Evolutionary conservation across 1,140 invertebrate species (phyloP), one percentile per base, ranked within the genome.

Genomic region (Rhopalosiphum maidis): DNA sequence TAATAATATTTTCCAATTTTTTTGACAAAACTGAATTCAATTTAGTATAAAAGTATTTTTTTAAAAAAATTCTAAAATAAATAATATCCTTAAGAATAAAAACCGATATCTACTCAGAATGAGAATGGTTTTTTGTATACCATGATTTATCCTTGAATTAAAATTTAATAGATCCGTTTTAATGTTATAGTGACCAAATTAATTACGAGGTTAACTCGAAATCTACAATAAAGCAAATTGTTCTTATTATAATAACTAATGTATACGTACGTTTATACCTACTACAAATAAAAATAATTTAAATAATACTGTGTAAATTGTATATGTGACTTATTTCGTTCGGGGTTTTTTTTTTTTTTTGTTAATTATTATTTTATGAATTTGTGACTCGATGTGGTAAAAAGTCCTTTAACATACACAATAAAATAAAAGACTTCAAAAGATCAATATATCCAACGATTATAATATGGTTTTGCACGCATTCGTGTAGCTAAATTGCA

Each of bases 391-490:
- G 5, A 88, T 88, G 30, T 48, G 86, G 46, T 48, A 35, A 88
- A 51, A 48, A 48, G 5, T 30, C 23, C 6, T n/a, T n/a, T 11
- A 22, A 2, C 18, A 35, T 88, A 35, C 46, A 23, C 30, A 77
- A 25, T 85, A 88, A 51, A 48, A 48, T n/a, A 48, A 23, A 88
- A 22, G n/a, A 88, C 87, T 88, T 88, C 21, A n/a, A 37, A 54
- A 35, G 88, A 92, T 92, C 46, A 51, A 92, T 91, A 48, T 51
- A 77, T 15, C 25, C 4, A 85, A 51, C 46, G 9, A 92, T n/a
- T 25, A 35, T 35, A 77, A 54, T n/a, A 30, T 35, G 91, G 46
- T 46, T 48, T 37, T 85, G 68, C 68, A 83, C 77, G 68, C 91
- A 54, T 83, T 48, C 9, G n/a, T 92, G 91, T 83, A 37, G 46